A percentile compares a stretch with the other conserved stretches of the same genome.
Conservation (phyloP, 92 coral and sea anemone species). For the Virgularia gustaviana region DNA sequence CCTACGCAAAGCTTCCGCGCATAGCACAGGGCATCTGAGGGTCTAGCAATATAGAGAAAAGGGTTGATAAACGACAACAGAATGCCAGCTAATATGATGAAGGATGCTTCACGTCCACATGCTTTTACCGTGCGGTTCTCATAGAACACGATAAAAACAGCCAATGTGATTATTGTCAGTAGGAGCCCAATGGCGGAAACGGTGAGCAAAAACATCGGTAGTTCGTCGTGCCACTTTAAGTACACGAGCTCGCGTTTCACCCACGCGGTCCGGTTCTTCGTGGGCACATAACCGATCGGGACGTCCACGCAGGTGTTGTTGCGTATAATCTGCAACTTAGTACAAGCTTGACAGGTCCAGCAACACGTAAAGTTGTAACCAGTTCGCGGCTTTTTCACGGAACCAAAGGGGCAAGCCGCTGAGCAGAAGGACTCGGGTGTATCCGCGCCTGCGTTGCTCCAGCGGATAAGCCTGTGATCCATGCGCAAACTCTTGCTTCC, state of each 20-base stretch:
- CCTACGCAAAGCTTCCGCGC: constrained; percentile 58
- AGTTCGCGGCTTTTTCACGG: neutral
- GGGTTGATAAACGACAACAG: constrained; percentile 58
- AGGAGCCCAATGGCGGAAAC: neutral
- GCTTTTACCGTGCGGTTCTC: constrained; percentile 67
- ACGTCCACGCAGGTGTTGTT: constrained; percentile 40
- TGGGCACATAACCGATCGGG: constrained; percentile 33
- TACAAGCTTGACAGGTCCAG: constrained; percentile 37
- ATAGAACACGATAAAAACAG: neutral
- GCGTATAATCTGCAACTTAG: constrained; percentile 7
- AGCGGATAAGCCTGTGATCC: neutral
- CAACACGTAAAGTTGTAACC: constrained; percentile 34
- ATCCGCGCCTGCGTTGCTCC: constrained; percentile 5
- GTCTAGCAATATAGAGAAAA: constrained; percentile 53
- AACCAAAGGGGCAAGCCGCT: constrained; percentile 10
- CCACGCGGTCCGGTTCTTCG: constrained; percentile 13
- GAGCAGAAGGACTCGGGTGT: constrained; percentile 43
- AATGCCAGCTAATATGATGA: constrained; percentile 61
- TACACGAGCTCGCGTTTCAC: constrained; percentile 8
- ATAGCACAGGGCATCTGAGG: constrained; percentile 53
- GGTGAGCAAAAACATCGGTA: neutral
- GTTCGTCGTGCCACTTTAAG: neutral
- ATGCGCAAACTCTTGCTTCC: neutral
- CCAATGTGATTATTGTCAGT: neutral
- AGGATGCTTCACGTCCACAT: constrained; percentile 65